These are phyloP conservation scores for Willowsia nigromaculata DNA, from an alignment of 2,888 invertebrate genomes.

Conservation along the genomic window DNA sequence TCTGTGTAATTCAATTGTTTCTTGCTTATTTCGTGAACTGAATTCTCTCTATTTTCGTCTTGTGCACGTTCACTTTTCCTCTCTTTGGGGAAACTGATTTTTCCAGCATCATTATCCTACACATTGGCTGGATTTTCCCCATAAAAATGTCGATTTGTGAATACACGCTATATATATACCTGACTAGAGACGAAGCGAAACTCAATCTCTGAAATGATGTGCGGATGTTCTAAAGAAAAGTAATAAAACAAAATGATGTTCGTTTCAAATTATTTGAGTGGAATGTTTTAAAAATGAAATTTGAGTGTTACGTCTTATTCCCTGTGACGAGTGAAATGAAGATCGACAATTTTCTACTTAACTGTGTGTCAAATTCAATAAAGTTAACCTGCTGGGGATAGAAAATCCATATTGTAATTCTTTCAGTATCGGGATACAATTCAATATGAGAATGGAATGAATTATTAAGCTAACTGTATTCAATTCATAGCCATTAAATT, in stretches of 20 bases:
- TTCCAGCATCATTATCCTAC: neutral
- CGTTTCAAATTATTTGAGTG: neutral
- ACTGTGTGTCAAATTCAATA: neutral
- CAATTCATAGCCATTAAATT: too few species aligned
- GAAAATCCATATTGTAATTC: neutral
- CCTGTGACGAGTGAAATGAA: neutral
- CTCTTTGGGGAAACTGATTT: neutral
- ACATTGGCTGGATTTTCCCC: too few species aligned
- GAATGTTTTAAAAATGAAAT: neutral
- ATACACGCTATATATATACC: too few species aligned
- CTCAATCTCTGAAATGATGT: neutral
- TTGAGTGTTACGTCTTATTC: neutral
- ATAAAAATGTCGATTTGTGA: too few species aligned
- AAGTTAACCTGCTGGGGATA: neutral
- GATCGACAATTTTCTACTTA: neutral
- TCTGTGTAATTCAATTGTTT: conserved; percentile 59
- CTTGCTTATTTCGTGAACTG: conserved; percentile 45
- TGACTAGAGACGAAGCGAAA: too few species aligned
- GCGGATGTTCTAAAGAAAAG: neutral
- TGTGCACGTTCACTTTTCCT: conserved; percentile 7
- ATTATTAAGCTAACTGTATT: neutral
- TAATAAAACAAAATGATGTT: neutral
- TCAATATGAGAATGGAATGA: neutral
- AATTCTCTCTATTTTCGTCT: neutral
- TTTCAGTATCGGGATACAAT: neutral